Conservation (phyloP, 2,797 vertebrate species). For the Sebastes umbrosus region DNA sequence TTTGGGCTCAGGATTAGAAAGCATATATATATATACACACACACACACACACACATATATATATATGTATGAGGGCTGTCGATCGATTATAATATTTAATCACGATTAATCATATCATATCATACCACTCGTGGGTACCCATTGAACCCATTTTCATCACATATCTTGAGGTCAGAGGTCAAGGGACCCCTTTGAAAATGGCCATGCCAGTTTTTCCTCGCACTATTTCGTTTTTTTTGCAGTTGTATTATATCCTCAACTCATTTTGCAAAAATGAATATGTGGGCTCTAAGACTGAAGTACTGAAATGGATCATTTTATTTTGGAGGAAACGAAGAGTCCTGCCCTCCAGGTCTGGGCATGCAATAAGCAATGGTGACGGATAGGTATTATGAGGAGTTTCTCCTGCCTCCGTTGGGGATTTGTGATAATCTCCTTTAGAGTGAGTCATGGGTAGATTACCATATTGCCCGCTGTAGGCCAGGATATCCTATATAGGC, state of each 20-base stretch:
- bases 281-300: not conserved
- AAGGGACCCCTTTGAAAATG: too few relatives aligned
- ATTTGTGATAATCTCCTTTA: slow-evolving; percentile 78
- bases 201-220: too few relatives aligned
- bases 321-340: slow-evolving; percentile 45
- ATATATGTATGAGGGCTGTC: too few relatives aligned
- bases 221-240: too few relatives aligned
- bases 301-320: slow-evolving; percentile 36
- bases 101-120: too few relatives aligned
- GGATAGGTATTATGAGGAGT: slow-evolving; percentile 74
- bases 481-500: slow-evolving; percentile 74
- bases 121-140: too few relatives aligned
- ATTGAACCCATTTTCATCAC: too few relatives aligned
- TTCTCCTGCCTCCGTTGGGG: slow-evolving; percentile 75
- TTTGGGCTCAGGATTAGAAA: slow-evolving; percentile 5
- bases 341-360: slow-evolving; percentile 68
- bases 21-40: not conserved
- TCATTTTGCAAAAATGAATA: not conserved
- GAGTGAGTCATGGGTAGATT: slow-evolving; percentile 76
- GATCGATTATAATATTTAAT: too few relatives aligned
- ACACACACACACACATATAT: too few relatives aligned
- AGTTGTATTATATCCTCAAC: not conserved
- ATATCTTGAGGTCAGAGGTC: too few relatives aligned
- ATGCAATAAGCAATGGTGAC: slow-evolving; percentile 68
- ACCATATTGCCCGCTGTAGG: slow-evolving; percentile 69